Conservation (phyloP, 2,113 vertebrate genomes). For the Hyperoodon ampullatus region DNA sequence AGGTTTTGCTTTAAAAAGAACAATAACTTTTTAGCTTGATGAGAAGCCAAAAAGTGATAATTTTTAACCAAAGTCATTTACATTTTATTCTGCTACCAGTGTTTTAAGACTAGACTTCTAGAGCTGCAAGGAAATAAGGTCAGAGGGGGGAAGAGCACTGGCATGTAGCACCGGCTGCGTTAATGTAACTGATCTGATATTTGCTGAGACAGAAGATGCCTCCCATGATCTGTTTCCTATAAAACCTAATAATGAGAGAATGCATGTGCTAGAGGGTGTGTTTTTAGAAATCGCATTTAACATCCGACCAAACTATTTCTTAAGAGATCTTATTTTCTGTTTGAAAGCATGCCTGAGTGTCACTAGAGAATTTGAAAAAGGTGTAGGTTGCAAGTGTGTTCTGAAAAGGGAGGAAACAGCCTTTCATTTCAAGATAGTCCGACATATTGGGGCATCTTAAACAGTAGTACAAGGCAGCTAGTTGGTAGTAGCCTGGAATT, state of each 20-base stretch:
- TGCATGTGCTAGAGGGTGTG: slow-evolving; percentile 64
- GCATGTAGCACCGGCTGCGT: slow-evolving; percentile 52
- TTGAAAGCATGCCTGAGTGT: slow-evolving; percentile 45
- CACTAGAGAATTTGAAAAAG: background rate
- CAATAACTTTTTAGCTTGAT: background rate
- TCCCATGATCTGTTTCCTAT: slow-evolving; percentile 71
- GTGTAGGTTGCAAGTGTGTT: slow-evolving; percentile 4
- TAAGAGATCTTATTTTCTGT: slow-evolving; percentile 71
- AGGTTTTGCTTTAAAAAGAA: slow-evolving; percentile 16
- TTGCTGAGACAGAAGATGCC: slow-evolving; percentile 74
- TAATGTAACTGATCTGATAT: slow-evolving; percentile 64
- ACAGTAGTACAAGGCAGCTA: slow-evolving; percentile 51
- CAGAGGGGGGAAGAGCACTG: background rate
- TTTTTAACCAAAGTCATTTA: background rate
- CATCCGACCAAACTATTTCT: slow-evolving; percentile 53
- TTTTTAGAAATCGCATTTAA: slow-evolving; percentile 59
- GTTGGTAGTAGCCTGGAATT: slow-evolving; percentile 62
- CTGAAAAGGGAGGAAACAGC: slow-evolving; percentile 45
- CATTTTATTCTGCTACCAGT: slow-evolving; percentile 36
- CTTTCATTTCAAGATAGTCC: slow-evolving; percentile 60
- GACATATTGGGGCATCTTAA: slow-evolving; percentile 69
- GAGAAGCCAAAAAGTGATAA: background rate
- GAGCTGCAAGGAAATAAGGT: background rate
- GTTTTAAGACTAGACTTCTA: background rate
- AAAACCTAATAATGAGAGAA: slow-evolving; percentile 73